These are phyloP conservation scores for Zophobas atratus DNA, from an alignment of 1,140 invertebrate genomes.

Conservation along the genomic window DNA sequence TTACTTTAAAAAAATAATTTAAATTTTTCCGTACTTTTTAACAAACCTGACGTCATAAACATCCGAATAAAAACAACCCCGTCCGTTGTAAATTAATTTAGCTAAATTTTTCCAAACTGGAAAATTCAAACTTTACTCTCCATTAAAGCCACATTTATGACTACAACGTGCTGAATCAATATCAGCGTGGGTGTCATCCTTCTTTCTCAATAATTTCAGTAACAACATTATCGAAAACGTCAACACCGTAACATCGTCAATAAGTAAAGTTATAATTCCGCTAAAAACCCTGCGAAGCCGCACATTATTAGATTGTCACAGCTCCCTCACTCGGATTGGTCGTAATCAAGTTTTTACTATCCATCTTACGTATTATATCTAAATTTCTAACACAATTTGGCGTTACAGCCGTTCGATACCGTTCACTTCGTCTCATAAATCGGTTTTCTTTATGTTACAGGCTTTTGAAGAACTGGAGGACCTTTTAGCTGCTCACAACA, in stretches of 20 bases:
- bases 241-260: slow-evolving; percentile 24
- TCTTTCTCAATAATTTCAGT: neutral
- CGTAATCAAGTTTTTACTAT: slow-evolving; percentile 14
- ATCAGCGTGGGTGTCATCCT: neutral
- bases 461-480: slow-evolving; percentile 95
- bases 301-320: slow-evolving; percentile 32
- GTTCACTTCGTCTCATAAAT: neutral
- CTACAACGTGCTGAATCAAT: neutral
- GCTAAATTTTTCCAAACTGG: no score
- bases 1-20: no score
- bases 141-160: neutral
- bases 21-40: no score
- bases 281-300: slow-evolving; percentile 8
- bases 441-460: slow-evolving; percentile 72
- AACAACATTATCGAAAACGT: slow-evolving; percentile 27
- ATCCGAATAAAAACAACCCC: no score
- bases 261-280: slow-evolving; percentile 30
- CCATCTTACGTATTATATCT: neutral
- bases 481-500: slow-evolving; percentile 82
- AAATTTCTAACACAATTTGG: slow-evolving; percentile 3
- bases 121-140: no score
- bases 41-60: no score
- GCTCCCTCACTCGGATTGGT: neutral
- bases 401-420: neutral
- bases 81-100: no score